Evolutionary conservation across 2,797 vertebrate species (phyloP).

Genomic region (Petrocephalus schoutedeni): DNA sequence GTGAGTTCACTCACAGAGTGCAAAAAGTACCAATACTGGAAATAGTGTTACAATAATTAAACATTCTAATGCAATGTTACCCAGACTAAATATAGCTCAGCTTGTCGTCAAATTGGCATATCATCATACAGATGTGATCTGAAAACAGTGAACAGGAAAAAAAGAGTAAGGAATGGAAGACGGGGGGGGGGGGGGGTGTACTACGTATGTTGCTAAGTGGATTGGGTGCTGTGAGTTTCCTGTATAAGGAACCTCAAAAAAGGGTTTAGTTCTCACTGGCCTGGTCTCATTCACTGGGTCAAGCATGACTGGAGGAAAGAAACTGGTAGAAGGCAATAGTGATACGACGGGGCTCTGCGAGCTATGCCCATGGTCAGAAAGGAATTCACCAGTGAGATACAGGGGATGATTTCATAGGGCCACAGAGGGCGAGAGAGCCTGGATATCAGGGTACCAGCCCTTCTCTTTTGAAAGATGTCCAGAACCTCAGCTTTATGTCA

Average conservation of each 20-base stretch:
- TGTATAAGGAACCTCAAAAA: neutral
- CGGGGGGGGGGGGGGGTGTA: no score
- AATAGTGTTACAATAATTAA: neutral
- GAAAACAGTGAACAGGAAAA: neutral
- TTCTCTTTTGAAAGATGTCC: neutral
- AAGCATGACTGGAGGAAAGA: neutral
- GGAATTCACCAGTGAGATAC: neutral
- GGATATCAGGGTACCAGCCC: neutral
- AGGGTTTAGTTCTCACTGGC: neutral
- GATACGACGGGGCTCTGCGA: neutral
- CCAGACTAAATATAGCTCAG: neutral
- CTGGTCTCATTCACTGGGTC: neutral
- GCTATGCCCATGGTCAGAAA: neutral
- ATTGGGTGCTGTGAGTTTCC: neutral
- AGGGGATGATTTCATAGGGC: neutral
- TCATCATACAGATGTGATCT: neutral
- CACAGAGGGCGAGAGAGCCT: neutral
- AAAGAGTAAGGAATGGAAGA: neutral
- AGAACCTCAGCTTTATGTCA: neutral
- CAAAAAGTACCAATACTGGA: neutral
- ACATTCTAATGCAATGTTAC: neutral
- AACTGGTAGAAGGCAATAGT: neutral
- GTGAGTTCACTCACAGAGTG: neutral
- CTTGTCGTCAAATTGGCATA: neutral
- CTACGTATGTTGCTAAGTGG: neutral